Conservation (phyloP, 2,113 vertebrate species). For the Ceratotherium simum region DNA sequence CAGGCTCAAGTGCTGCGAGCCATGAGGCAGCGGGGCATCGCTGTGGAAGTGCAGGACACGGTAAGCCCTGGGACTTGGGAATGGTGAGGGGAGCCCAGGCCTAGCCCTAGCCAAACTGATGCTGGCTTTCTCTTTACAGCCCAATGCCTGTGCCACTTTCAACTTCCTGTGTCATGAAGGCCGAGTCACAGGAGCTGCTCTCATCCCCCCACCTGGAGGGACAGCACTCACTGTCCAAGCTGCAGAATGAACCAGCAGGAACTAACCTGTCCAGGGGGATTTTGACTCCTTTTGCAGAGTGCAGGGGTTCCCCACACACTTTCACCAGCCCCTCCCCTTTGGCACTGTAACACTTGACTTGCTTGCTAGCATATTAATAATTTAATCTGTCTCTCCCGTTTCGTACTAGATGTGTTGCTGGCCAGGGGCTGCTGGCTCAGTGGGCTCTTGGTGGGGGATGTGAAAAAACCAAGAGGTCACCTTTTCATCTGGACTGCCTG, state of each 20-base stretch:
- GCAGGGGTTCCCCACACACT: rapidly evolving
- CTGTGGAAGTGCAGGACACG: slow-evolving; percentile 97
- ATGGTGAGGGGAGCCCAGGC: neutral
- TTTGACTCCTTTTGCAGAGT: neutral
- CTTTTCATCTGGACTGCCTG: neutral
- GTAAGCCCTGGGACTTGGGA: slow-evolving; percentile 82
- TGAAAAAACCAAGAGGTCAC: neutral
- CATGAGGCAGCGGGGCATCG: slow-evolving; percentile 91
- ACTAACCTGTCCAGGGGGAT: neutral
- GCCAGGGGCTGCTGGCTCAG: neutral
- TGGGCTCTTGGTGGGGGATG: neutral
- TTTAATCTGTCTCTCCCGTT: neutral
- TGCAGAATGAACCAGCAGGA: neutral
- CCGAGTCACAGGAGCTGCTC: slow-evolving; percentile 90
- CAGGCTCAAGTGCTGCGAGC: slow-evolving; percentile 85
- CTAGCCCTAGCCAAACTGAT: neutral
- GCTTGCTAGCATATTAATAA: neutral
- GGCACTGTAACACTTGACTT: neutral
- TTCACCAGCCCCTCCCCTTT: neutral
- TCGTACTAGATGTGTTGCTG: slow-evolving; percentile 27
- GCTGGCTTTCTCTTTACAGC: slow-evolving; percentile 84
- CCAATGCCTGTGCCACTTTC: slow-evolving; percentile 97
- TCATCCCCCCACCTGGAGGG: slow-evolving; percentile 91
- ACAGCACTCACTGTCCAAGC: neutral
- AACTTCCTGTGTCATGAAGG: slow-evolving; percentile 94